phyloP scores from a whole-genome alignment of 1,140 invertebrate species.

The Cotesia vestalis region DNA sequence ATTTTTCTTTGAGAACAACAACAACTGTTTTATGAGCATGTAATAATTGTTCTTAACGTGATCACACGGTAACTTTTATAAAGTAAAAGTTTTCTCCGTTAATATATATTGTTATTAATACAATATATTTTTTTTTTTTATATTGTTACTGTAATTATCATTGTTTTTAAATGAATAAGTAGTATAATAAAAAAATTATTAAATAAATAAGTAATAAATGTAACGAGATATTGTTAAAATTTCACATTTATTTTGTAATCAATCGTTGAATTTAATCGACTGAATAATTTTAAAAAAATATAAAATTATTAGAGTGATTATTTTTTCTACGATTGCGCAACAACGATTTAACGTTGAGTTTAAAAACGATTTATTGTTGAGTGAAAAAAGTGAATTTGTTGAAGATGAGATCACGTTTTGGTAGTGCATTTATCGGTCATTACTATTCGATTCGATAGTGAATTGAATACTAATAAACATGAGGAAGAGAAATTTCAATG shows the following conservation, averaged over 20 bases:
- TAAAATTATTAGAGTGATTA: too few relatives aligned
- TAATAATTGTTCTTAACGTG: slow-evolving; percentile 32
- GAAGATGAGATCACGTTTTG: slow-evolving; percentile 22
- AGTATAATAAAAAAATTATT: too few relatives aligned
- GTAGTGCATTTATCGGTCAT: not conserved
- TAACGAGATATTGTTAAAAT: too few relatives aligned
- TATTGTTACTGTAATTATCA: not conserved
- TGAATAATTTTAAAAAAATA: too few relatives aligned
- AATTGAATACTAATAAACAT: not conserved
- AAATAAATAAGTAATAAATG: too few relatives aligned
- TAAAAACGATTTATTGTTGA: not conserved
- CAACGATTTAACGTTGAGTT: not conserved
- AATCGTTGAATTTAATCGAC: too few relatives aligned
- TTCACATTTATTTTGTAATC: too few relatives aligned
- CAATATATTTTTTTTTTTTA: slow-evolving; percentile 4
- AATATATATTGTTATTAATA: slow-evolving; percentile 5
- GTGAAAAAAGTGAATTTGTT: not conserved
- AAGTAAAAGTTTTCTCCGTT: slow-evolving; percentile 32
- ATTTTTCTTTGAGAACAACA: not conserved
- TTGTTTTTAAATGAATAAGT: too few relatives aligned
- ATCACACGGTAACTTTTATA: slow-evolving; percentile 29
- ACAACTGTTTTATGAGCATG: slow-evolving; percentile 10
- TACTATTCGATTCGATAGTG: not conserved
- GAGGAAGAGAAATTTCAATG: not conserved
- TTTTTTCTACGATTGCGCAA: not conserved